phyloP scores from a whole-genome alignment of 2,888 invertebrate genomes.

The Nomada goodeniana region DNA sequence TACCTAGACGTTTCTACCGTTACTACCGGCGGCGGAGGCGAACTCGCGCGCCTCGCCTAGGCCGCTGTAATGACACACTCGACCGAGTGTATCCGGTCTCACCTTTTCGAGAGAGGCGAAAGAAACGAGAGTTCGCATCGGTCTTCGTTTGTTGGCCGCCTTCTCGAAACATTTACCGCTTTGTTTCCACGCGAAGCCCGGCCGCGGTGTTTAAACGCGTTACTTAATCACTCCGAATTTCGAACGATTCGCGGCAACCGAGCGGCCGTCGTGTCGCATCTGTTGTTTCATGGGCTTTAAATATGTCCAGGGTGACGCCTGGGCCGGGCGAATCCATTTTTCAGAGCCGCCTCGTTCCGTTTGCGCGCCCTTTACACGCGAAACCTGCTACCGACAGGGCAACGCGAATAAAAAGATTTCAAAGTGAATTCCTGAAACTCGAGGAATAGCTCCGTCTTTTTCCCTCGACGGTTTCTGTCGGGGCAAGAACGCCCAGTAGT shows the following conservation, averaged over 20 bases:
- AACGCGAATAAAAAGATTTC: constrained; percentile 35
- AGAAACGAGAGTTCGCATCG: constrained; percentile 34
- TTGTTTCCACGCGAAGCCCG: neutral
- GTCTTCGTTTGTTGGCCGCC: constrained; percentile 41
- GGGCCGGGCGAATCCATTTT: constrained; percentile 41
- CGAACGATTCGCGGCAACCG: constrained; percentile 43
- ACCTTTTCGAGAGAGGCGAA: constrained; percentile 37
- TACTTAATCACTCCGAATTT: constrained; percentile 55
- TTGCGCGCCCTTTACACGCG: constrained; percentile 12
- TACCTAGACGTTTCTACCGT: constrained; percentile 23
- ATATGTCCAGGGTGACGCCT: constrained; percentile 8
- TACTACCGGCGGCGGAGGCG: constrained; percentile 12
- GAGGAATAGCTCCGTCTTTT: neutral
- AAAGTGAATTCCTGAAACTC: constrained; percentile 43
- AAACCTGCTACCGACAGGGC: neutral
- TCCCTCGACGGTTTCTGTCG: neutral
- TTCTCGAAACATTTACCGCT: constrained; percentile 11
- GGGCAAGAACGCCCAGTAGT: constrained; percentile 4
- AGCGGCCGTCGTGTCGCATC: constrained; percentile 7
- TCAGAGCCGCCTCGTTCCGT: constrained; percentile 24
- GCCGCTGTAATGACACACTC: constrained; percentile 48
- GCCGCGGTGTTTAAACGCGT: constrained; percentile 26
- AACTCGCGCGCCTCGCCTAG: constrained; percentile 29
- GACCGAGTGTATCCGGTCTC: constrained; percentile 48
- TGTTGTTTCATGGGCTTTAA: neutral